Evolutionary conservation across 2,888 invertebrate species (phyloP), one percentile per base, ranked within the genome.

Genomic region (Mechanitis messenoides): DNA sequence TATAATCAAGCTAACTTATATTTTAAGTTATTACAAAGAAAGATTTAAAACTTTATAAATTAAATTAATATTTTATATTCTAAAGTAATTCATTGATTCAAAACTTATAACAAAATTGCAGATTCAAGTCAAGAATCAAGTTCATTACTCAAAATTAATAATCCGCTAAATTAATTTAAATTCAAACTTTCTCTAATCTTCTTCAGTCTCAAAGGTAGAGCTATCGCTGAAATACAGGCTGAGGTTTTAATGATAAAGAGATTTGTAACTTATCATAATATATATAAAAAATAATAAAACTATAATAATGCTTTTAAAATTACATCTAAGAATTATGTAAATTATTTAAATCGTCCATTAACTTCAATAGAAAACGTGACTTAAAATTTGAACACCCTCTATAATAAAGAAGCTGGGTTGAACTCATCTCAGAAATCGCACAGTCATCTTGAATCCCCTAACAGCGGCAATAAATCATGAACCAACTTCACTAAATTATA

Each of bases 91-190:
- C 58, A 64, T 55, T 33, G 59, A 54, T 55, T 54, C 42, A 35
- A 55, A 66, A 56, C 59, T 58, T 65, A 65, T 63, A 70, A 68
- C 67, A 63, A 72, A 73, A 77, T 74, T 70, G 70, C 67, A 72
- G 72, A 71, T 71, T 76, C 69, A 70, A 72, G 72, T 70, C 71
- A 73, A 77, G 74, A 78, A 72, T 74, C 70, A 75, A 81, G 81
- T 84, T 84, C 83, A 83, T 85, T 84, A 85, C 81, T 84, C 82
- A 84, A 84, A 85, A 85, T 87, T 87, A 88, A 87, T 87, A 87
- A 87, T 84, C 84, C 84, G 79, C 78, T 78, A 84, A 87, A 89
- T 88, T 84, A 84, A 88, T 84, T 85, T 82, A 77, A 83, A 84
- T 82, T 77, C 72, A 73, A 84, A 86, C 79, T 86, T 85, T 80